Conservation (phyloP, 1,140 invertebrate species). For the Orius laevigatus region DNA sequence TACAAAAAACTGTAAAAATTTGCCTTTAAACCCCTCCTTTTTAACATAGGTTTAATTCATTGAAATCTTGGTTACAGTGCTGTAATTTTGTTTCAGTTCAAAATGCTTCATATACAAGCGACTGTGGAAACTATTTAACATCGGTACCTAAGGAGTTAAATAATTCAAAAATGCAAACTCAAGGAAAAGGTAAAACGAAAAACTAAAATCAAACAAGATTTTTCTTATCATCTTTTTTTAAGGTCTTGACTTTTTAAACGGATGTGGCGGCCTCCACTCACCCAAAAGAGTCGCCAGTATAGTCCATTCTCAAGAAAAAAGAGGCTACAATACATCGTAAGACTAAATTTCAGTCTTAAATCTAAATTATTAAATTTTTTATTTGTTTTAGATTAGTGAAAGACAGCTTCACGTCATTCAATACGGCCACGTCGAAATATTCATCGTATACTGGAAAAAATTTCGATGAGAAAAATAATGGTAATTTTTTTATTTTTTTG, state of each 20-base stretch:
- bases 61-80: no score
- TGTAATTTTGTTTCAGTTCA: background rate
- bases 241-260: constrained; percentile 10
- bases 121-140: constrained; percentile 10
- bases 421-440: background rate
- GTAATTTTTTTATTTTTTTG: background rate
- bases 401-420: no score
- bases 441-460: background rate
- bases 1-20: no score
- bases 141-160: background rate
- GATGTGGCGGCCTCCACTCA: constrained; percentile 6
- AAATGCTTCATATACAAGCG: constrained; percentile 7
- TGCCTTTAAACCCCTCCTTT: no score
- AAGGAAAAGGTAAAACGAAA: constrained; percentile 2
- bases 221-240: constrained; percentile 1
- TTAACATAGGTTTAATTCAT: no score
- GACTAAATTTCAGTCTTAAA: no score
- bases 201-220: no score
- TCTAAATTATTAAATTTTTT: no score
- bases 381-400: no score
- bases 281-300: constrained; percentile 9
- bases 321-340: background rate
- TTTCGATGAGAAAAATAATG: background rate
- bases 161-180: constrained; percentile 5
- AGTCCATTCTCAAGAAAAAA: constrained; percentile 6